Base-by-base conservation (phyloP, 1,140 invertebrate species). In the Eriosoma lanigerum region DNA sequence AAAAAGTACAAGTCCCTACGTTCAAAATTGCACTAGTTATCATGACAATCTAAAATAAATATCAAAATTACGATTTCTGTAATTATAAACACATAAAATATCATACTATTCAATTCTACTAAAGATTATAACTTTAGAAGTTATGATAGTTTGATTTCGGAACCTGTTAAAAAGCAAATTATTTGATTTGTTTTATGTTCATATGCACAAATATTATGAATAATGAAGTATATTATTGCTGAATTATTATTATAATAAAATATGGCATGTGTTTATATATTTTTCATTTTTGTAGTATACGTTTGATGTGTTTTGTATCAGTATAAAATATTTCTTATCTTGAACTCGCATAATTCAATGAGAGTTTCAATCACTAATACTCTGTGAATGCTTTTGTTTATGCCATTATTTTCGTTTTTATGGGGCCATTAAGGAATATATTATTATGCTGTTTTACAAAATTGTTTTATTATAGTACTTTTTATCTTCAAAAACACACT, bases 371-470 rank as follows among this genome's bases (percentile, higher is more conserved):
- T 48, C 21, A 9, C 13, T 38, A 26, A 48, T 68, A 48, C 5
- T 48, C n/a, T 6, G n/a, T 44, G 64, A 68, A 44, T 68, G 66
- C 38, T 68, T 26, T 44, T 24, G 66, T 68, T 68, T 68, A 68
- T 68, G 66, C 9, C 13, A 68, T 46, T 46, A 48, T 24, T 68
- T 68, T 38, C 12, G 10, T 64, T 68, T 68, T 48, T 48, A 48
- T 48, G 66, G 3, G 15, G 15, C 38, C 15, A 68, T 48, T 46
- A 68, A 26, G 21, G 13, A 48, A 68, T 24, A 24, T 68, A 46
- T 24, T 68, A 48, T 26, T 26, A 21, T 38, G 44, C 15, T 48
- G 24, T 48, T 46, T 1, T 21, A 17, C 48, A 6, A 48, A 68
- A 68, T 68, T 48, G 21, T 46, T 68, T 68, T 26, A 48, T 17